Percentiles rank a stretch among this genome's conserved stretches.
These are phyloP conservation scores for Leucophenga varia DNA, from an alignment of 1,140 invertebrate genomes.

Conservation along the genomic window DNA sequence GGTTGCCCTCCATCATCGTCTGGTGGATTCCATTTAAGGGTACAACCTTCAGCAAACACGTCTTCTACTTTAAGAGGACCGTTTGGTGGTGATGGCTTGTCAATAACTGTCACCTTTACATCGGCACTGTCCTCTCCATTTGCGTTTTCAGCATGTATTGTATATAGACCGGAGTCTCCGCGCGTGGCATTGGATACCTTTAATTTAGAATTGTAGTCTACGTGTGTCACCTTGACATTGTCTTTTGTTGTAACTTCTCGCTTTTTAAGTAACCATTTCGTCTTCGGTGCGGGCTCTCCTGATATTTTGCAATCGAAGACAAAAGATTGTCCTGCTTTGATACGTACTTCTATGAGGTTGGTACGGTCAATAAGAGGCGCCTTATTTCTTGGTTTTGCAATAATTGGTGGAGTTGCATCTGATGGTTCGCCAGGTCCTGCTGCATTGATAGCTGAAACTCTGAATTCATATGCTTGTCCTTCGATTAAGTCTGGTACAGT, in stretches of 20 bases:
- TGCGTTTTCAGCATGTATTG: conserved; percentile 87
- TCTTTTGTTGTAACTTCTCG: conserved; percentile 68
- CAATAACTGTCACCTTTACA: conserved; percentile 89
- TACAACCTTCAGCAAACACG: conserved; percentile 73
- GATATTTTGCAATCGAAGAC: conserved; percentile 70
- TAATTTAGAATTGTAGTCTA: conserved; percentile 89
- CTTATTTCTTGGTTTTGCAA: conserved; percentile 92
- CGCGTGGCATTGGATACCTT: conserved; percentile 82
- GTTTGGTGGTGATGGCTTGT: conserved; percentile 85
- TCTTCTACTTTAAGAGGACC: conserved; percentile 83
- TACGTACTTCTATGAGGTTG: conserved; percentile 80
- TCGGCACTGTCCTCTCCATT: conserved; percentile 91
- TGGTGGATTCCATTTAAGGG: conserved; percentile 84
- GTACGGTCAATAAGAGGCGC: conserved; percentile 89
- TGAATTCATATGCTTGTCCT: conserved; percentile 87
- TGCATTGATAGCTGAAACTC: conserved; percentile 88
- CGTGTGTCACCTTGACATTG: conserved; percentile 70
- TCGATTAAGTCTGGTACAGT: conserved; percentile 88
- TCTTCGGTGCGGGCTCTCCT: conserved; percentile 91
- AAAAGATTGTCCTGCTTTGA: conserved; percentile 85
- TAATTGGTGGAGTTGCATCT: conserved; percentile 88
- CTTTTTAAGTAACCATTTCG: conserved; percentile 80
- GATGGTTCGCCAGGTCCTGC: conserved; percentile 93
- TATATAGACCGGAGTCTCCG: conserved; percentile 88
- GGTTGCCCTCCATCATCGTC: conserved; percentile 87